Conservation (phyloP, 2,797 vertebrate genomes). For the Clarias laeviceps region DNA sequence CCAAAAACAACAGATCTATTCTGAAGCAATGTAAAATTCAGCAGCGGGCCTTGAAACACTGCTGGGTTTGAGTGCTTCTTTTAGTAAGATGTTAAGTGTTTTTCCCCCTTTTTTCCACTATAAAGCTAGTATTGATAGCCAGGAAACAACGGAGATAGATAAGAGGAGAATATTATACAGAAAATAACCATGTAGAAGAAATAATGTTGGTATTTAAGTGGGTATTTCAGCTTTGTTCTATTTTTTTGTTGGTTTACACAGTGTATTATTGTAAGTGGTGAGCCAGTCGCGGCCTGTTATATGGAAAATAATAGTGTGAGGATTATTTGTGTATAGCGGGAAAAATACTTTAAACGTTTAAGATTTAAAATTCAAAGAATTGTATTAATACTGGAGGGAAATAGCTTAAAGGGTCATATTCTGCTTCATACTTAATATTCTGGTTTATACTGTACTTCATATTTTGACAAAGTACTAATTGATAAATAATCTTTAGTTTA, state of each 20-base stretch:
- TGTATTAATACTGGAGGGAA: no score
- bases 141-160: not conserved
- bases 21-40: not conserved
- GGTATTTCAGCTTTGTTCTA: not conserved
- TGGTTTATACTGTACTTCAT: slow-evolving; percentile 17
- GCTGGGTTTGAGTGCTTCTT: not conserved
- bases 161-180: not conserved
- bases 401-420: no score
- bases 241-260: not conserved
- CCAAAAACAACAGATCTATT: not conserved
- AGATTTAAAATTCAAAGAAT: no score
- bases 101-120: not conserved
- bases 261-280: no score
- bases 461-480: not conserved
- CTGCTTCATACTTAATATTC: not conserved
- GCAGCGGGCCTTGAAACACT: not conserved
- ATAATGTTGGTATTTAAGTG: not conserved
- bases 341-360: not conserved
- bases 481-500: slow-evolving; percentile 28
- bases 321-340: not conserved
- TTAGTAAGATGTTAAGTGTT: not conserved
- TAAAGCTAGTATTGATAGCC: not conserved
- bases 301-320: slow-evolving; percentile 9
- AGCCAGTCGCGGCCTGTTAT: no score
- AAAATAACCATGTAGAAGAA: not conserved